phyloP scores from a whole-genome alignment of 2,888 invertebrate genomes.

The Biston betularia region DNA sequence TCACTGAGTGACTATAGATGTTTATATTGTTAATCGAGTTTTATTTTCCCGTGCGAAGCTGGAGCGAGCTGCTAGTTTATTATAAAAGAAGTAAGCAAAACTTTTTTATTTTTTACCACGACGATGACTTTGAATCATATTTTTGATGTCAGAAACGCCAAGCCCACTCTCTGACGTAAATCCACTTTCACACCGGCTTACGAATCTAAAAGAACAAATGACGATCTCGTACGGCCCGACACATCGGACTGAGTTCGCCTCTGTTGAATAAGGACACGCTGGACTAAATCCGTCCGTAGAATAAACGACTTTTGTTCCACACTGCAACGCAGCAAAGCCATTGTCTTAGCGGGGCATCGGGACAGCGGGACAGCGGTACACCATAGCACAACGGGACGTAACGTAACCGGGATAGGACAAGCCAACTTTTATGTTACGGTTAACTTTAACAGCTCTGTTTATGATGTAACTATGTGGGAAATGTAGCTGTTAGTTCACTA shows the following conservation, averaged over 20 bases:
- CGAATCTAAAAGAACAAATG: slow-evolving; percentile 23
- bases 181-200: slow-evolving; percentile 16
- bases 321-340: slow-evolving; percentile 51
- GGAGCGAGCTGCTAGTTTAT: too few species aligned
- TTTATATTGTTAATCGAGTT: too few species aligned
- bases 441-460: slow-evolving; percentile 40
- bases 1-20: too few species aligned
- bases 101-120: not conserved
- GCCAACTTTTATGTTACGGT: slow-evolving; percentile 37
- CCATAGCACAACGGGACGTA: slow-evolving; percentile 28
- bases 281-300: slow-evolving; percentile 27
- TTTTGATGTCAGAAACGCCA: slow-evolving; percentile 23
- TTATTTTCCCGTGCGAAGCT: too few species aligned
- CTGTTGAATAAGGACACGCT: slow-evolving; percentile 27
- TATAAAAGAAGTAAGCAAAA: not conserved
- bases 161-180: slow-evolving; percentile 4
- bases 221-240: slow-evolving; percentile 23
- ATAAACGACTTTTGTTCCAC: slow-evolving; percentile 57
- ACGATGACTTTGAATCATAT: not conserved
- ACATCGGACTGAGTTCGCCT: not conserved
- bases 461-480: slow-evolving; percentile 38
- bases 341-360: slow-evolving; percentile 48
- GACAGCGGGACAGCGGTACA: slow-evolving; percentile 30
- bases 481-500: slow-evolving; percentile 30
- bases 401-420: slow-evolving; percentile 20